Base-by-base conservation (phyloP, 2,113 vertebrate species). In the Corythoichthys intestinalis region DNA sequence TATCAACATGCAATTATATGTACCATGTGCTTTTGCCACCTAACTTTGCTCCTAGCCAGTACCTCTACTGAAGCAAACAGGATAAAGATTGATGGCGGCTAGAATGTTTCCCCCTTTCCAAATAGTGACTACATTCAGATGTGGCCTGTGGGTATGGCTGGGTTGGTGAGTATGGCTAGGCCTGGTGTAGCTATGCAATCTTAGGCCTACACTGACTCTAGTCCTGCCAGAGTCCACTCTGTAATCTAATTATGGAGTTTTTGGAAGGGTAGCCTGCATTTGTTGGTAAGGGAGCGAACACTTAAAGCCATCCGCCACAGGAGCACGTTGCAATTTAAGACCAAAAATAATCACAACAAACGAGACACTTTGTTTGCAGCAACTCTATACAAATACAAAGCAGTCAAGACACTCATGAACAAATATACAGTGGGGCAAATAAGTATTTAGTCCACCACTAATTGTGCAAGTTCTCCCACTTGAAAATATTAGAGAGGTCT, bases 221-320 rank as follows among this genome's bases (percentile, higher is more conserved):
- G 83, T 74, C 76, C 76, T 62, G 20, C 59, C 71, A 35, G 58
- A 71, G 79, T 81, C 79, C 76, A 70, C 78, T 90, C 83, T 89
- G 80, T 88, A 86, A 89, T 90, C 85, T 85, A 61, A 65, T 76
- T 63, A 60, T 67, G 73, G 34, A 65, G 60, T 81, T 83, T 77
- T 83, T 76, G 85, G 87, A 85, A 85, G 81, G 79, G 84, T 73
- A 83, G 78, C 87, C 85, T 86, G 79, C 77, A 69, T 73, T 20
- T 63, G 48, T 58, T 69, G 71, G 81, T 83, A 85, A 88, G 80
- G 79, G 63, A 69, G 60, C 74, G 79, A 83, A 80, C 35, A 20
- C 17, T 81, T 77, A 28, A 46, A 73, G 66, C 76, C 69, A 81
- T 79, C 75, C 66, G 70, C 80, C 72, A 69, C 78, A 85, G 67